Conservation (phyloP, 2,797 vertebrate species). For the Helostoma temminkii region DNA sequence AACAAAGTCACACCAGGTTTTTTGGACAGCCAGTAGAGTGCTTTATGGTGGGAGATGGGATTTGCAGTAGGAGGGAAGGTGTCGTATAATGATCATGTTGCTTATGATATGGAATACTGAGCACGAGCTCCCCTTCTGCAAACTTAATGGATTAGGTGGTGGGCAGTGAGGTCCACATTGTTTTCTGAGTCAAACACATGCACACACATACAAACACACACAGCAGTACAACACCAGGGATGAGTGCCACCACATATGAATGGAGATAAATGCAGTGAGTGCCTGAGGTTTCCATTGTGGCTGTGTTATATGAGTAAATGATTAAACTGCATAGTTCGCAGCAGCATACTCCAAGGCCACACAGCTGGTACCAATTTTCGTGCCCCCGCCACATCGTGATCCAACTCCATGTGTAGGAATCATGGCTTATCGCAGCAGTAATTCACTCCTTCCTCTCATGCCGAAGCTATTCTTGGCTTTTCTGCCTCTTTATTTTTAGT, state of each 20-base stretch:
- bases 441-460: conserved; percentile 82
- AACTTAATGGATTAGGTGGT: conserved; percentile 38
- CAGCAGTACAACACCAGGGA: conserved; percentile 45
- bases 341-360: conserved; percentile 81
- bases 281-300: conserved; percentile 85
- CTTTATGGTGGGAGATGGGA: conserved; percentile 35
- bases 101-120: conserved; percentile 29
- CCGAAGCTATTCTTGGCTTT: conserved; percentile 83
- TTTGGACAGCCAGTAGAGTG: conserved; percentile 32
- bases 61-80: neutral
- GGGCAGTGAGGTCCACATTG: conserved; percentile 42
- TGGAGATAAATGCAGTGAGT: conserved; percentile 84
- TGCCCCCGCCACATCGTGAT: conserved; percentile 77
- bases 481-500: conserved; percentile 84
- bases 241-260: conserved; percentile 79
- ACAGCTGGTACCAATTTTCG: conserved; percentile 87
- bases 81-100: conserved; percentile 30
- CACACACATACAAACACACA: conserved; percentile 8
- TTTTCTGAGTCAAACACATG: conserved; percentile 35
- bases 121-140: conserved; percentile 21
- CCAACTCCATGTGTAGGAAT: conserved; percentile 83
- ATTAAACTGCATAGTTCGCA: conserved; percentile 85
- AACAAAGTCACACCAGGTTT: conserved; percentile 34
- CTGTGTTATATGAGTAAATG: conserved; percentile 85
- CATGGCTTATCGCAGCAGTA: conserved; percentile 83